Evolutionary conservation across 2,113 vertebrate genomes (phyloP), one percentile per base, ranked within the genome.

Genomic region (Sebastes schlegelii): DNA sequence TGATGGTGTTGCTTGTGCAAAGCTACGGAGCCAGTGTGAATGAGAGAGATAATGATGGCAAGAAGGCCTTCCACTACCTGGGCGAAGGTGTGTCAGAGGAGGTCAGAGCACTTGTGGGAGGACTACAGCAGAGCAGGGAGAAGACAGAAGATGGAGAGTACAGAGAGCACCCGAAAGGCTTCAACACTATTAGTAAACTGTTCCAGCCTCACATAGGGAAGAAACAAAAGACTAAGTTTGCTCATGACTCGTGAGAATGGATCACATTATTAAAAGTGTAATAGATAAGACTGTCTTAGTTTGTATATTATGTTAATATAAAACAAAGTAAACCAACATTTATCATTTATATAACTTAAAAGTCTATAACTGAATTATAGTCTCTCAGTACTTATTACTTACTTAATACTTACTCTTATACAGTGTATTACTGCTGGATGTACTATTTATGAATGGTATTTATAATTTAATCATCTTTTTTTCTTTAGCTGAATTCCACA

Each of bases 31-130:
- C 98, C 67, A 95, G 93, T 57, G 94, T 93, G 0, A 91, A 95
- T 12, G 82, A 97, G 45, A 94, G 98, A 8, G 98, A 99, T 85
- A 96, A 99, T 79, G 96, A 96, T 4, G 98, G 98, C 8, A 97
- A 95, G 80, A 98, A 97, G 80, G 96, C 98, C 0, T 92, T 96
- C 77, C 96, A 97, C 65, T 99, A 99, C 89, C 74, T 99, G 48
- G 91, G 65, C 52, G 85, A 92, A 9, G 95, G 95, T 2, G 81
- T 92, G 1, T 94, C 97, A 0, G 84, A 90, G 0, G 92, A 96
- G 0, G 73, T 97, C 40, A 94, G 94, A 63, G 94, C 88, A 17
- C 85, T 99, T 16, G 88, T 99, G 23, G 97, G 97, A 62, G 97
- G 97, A 51, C 95, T 94, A 2, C 83, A 83, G 51, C 82, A 65